Evolutionary conservation across 2,888 invertebrate species (phyloP), one percentile per base, ranked within the genome.

Genomic region (Miltochrista miniata): DNA sequence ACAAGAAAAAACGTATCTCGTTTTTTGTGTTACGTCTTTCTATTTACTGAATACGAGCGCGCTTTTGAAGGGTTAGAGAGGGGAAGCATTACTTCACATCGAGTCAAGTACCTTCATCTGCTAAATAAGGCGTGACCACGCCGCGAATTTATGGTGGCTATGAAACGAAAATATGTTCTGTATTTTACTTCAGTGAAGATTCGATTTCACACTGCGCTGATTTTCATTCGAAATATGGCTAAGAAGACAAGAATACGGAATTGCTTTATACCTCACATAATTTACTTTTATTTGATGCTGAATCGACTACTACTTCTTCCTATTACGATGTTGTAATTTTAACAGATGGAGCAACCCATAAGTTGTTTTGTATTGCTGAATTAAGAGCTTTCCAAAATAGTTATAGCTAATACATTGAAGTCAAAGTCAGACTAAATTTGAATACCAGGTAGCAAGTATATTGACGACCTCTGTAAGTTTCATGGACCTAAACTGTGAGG

Each of bases 1-100:
- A 79, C 79, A 71, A 79, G 68, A 73, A 77, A 84, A 85, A 83
- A 81, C 79, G 79, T 83, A 83, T 85, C 80, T 84, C 81, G 79
- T 81, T 81, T 86, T 82, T 84, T 84, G 78, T 85, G 83, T 85
- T 85, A 87, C 85, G 86, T 83, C 82, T 87, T 89, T 86, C 86
- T 84, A 87, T 87, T 88, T 84, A 82, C 80, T 80, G 81, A 80
- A 77, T 81, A 82, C 79, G 78, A 87, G 85, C 76, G 81, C 85
- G 78, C 82, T 86, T 71, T 68, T 81, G 76, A 83, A 84, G 86
- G 85, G 85, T 85, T 85, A 79, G 76, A 75, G 72, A 70, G 76
- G 80, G 81, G 81, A 75, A 81, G 80, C 80, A 85, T 83, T 84
- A 81, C 83, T 81, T 74, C 79, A 79, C 82, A 77, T 74, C 73